Base-by-base conservation (phyloP, 2,888 invertebrate genomes). In the Periphyllus acericola region DNA sequence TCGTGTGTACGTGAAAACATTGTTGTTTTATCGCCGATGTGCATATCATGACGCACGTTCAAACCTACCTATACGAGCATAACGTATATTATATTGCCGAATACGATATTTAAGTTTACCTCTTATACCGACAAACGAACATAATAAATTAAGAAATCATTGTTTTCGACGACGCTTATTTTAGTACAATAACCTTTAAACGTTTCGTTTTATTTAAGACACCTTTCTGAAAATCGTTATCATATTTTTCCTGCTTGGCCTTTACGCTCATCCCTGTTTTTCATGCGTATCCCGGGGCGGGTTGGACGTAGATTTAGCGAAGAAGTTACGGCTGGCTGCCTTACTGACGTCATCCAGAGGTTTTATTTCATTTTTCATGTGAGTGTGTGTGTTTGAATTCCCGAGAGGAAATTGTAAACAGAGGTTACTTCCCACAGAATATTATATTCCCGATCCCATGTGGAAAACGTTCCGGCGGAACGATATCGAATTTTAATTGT, bases 121-220 rank as follows among this genome's bases (percentile, higher is more conserved):
- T 46, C 46, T 55, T 19, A 19, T 55, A 5, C 8, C 21, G 21
- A 55, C 55, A 6, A 55, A 55, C 55, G 17, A 21, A 21, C 21
- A 66, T 66, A 25, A 66, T n/a, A n/a, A n/a, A n/a, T n/a, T n/a
- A 66, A n/a, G 25, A 66, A 66, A 66, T 66, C 8, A 66, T 66
- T 11, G 29, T 71, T 34, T 68, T 25, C 9, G 34, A 25, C 21
- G 8, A 25, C 8, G 25, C 52, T 74, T 55, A 83, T 74, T 74
- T 83, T 55, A 74, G 11, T 36, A 36, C 3, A 11, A 34, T 34
- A 46, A 74, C 46, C 72, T 83, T 74, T 55, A 72, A 72, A 55
- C 34, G 80, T 76, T 78, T 92, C 91, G 88, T 92, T 91, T 78
- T 93, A 92, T 91, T 93, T 93, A 89, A 92, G 74, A 36, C 66